A percentile compares a stretch with the other conserved stretches of the same genome.
Conservation (phyloP, 2,888 invertebrate genomes). For the Callimorpha dominula region DNA sequence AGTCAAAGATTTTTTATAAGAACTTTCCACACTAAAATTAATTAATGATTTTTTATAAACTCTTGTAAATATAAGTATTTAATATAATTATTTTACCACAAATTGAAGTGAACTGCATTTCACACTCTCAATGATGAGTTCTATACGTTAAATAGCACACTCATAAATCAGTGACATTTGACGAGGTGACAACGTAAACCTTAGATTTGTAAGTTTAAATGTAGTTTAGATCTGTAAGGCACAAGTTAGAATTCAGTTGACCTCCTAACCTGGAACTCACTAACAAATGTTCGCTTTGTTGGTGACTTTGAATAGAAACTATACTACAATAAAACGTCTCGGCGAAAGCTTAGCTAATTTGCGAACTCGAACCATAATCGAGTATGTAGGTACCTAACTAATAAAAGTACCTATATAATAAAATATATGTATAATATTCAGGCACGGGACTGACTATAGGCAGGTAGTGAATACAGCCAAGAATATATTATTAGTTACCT, state of each 20-base stretch:
- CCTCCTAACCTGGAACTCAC: not conserved
- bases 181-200: not conserved
- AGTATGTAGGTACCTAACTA: not conserved
- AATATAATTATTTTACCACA: too few species aligned
- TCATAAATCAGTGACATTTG: not conserved
- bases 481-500: too few species aligned
- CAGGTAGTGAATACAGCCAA: too few species aligned
- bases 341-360: slow-evolving; percentile 23
- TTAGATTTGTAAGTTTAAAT: not conserved
- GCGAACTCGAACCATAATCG: slow-evolving; percentile 17
- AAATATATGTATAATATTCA: too few species aligned
- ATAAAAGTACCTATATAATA: not conserved
- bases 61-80: too few species aligned
- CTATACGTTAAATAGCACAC: not conserved
- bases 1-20: not conserved
- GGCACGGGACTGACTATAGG: too few species aligned
- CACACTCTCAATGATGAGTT: not conserved
- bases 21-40: not conserved
- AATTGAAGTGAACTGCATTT: too few species aligned
- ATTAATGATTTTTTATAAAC: too few species aligned
- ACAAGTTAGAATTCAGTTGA: not conserved
- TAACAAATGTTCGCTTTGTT: not conserved
- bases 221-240: not conserved
- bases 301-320: slow-evolving; percentile 23
- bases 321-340: slow-evolving; percentile 31